Conservation (phyloP, 2,888 invertebrate genomes). For the Habrosyne pyritoides region DNA sequence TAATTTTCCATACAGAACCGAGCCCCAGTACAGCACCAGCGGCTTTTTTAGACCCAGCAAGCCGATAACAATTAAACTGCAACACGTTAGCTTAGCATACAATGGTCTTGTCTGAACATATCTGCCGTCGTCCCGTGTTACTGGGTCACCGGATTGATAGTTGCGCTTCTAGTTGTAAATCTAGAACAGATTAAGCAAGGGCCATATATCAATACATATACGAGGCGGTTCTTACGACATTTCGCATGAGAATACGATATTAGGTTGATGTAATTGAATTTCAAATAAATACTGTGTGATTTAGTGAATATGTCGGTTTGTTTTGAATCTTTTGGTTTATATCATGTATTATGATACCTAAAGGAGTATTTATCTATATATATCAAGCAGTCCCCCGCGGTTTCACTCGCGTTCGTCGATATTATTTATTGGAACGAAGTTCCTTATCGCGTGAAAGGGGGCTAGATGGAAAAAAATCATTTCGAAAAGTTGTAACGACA, state of each 20-base stretch:
- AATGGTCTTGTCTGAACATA: constrained; percentile 50
- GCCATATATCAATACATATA: constrained; percentile 20
- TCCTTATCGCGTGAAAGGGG: too few species aligned
- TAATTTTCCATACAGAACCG: too few species aligned
- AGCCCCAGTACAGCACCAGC: too few species aligned
- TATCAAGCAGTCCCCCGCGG: too few species aligned
- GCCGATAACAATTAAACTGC: constrained; percentile 50
- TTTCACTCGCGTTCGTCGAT: too few species aligned
- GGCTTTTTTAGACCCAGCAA: too few species aligned
- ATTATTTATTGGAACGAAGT: too few species aligned
- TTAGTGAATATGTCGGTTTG: neutral
- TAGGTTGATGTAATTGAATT: neutral
- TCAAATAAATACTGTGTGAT: neutral
- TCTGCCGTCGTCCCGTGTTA: constrained; percentile 32
- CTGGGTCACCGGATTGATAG: constrained; percentile 62
- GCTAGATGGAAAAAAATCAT: too few species aligned
- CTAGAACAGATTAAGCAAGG: constrained; percentile 9
- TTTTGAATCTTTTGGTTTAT: too few species aligned
- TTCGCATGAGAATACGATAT: constrained; percentile 1
- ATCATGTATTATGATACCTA: too few species aligned
- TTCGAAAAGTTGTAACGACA: too few species aligned
- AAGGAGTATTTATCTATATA: too few species aligned
- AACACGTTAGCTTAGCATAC: constrained; percentile 68
- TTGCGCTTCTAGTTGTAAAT: constrained; percentile 32
- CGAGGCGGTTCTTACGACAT: constrained; percentile 4